These are phyloP conservation scores for Rhopalosiphum padi DNA, from an alignment of 1,140 invertebrate species.

Conservation along the genomic window DNA sequence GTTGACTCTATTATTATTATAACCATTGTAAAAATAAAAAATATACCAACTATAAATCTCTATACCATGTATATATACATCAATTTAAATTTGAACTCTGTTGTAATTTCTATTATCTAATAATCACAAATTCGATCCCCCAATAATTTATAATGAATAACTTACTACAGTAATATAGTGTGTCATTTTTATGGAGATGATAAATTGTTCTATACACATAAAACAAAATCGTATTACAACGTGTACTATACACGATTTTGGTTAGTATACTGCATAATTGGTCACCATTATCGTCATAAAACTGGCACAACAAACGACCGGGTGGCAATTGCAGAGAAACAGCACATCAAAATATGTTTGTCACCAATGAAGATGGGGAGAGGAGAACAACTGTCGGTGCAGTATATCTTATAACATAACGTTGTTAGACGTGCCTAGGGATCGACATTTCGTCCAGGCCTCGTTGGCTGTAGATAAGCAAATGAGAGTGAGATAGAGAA, in stretches of 20 bases:
- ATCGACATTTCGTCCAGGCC: slow-evolving; percentile 51
- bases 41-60: not conserved
- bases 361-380: not conserved
- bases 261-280: not conserved
- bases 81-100: not conserved
- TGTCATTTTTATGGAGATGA: not conserved
- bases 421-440: slow-evolving; percentile 50
- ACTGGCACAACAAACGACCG: not conserved
- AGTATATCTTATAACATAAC: slow-evolving; percentile 28
- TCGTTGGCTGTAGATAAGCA: slow-evolving; percentile 47
- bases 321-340: slow-evolving; percentile 17
- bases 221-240: not conserved
- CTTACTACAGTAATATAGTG: not conserved
- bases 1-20: not conserved
- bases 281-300: not conserved
- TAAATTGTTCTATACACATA: not conserved
- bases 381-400: not conserved
- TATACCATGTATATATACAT: not conserved
- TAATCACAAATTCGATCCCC: not conserved
- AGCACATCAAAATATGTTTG: slow-evolving; percentile 29
- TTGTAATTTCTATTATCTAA: not conserved
- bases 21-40: not conserved
- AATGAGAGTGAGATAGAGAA: slow-evolving; percentile 39
- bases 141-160: not conserved
- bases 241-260: not conserved